Evolutionary conservation across 2,113 vertebrate genomes (phyloP).

Genomic region (Raja brachyura): DNA sequence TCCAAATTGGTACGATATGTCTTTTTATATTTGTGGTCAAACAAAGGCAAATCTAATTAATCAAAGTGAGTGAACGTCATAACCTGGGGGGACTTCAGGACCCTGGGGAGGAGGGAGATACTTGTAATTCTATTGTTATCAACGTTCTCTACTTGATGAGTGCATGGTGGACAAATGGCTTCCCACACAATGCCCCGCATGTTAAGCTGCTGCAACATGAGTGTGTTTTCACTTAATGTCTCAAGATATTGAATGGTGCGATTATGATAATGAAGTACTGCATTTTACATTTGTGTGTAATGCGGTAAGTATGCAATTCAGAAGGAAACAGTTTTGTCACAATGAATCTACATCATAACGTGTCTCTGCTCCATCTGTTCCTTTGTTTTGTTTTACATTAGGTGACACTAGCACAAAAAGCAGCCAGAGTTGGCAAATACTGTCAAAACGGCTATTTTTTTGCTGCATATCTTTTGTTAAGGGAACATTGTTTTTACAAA

Average conservation of each 20-base stretch:
- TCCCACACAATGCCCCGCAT: too few relatives aligned
- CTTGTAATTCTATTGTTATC: too few relatives aligned
- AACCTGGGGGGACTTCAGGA: too few relatives aligned
- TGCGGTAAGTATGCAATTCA: not conserved
- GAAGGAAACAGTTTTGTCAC: not conserved
- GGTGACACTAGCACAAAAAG: not conserved
- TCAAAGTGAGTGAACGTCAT: not conserved
- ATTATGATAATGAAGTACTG: not conserved
- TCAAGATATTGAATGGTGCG: too few relatives aligned
- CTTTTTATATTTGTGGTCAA: not conserved
- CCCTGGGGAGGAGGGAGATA: too few relatives aligned
- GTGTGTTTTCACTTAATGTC: too few relatives aligned
- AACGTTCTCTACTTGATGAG: too few relatives aligned
- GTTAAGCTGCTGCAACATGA: too few relatives aligned
- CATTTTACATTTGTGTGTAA: not conserved
- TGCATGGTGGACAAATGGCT: too few relatives aligned
- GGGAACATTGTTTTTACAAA: constrained; percentile 42
- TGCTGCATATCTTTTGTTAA: not conserved
- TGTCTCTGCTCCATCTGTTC: constrained; percentile 16
- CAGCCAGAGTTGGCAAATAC: not conserved
- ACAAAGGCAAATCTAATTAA: not conserved
- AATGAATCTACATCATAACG: not conserved
- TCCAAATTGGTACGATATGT: not conserved
- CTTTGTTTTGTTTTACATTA: constrained; percentile 2
- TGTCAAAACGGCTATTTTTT: not conserved